Percentiles rank a stretch among this genome's conserved stretches.
These are phyloP conservation scores for Girardia tigrina DNA, from an alignment of 2,888 invertebrate genomes.

Conservation along the genomic window DNA sequence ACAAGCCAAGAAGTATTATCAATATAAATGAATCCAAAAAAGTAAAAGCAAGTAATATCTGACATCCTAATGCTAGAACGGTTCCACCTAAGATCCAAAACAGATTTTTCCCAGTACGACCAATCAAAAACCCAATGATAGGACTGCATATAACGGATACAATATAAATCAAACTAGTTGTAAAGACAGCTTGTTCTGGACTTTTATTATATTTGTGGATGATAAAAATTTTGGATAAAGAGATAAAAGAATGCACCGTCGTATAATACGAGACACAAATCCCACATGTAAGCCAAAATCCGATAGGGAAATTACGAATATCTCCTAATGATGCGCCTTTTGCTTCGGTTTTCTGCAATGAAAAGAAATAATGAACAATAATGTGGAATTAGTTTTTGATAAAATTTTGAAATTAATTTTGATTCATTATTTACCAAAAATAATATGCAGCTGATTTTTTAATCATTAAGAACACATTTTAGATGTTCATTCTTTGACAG, in stretches of 20 bases:
- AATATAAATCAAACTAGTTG: conserved; percentile 35
- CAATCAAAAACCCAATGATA: conserved; percentile 71
- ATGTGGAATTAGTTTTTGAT: no score
- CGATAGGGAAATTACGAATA: conserved; percentile 63
- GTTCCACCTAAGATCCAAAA: conserved; percentile 74
- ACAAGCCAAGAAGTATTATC: conserved; percentile 63
- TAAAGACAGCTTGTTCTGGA: conserved; percentile 12
- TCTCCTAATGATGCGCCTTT: conserved; percentile 61
- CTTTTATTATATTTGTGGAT: conserved; percentile 35
- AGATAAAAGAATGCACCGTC: conserved; percentile 86
- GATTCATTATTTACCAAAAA: no score
- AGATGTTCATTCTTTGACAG: no score
- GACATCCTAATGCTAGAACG: conserved; percentile 55
- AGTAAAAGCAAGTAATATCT: conserved; percentile 58
- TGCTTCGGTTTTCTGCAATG: conserved; percentile 36
- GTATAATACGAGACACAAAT: conserved; percentile 87
- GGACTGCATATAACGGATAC: conserved; percentile 74
- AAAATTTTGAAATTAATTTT: no score
- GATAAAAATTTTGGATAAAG: conserved; percentile 61
- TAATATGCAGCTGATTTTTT: no score
- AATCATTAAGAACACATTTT: no score
- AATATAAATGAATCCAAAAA: conserved; percentile 43
- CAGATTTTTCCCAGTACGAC: conserved; percentile 74
- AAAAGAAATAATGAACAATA: conserved; percentile 43
- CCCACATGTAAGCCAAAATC: conserved; percentile 77